Evolutionary conservation across 1,140 invertebrate species (phyloP).

Genomic region (Chionoecetes opilio): DNA sequence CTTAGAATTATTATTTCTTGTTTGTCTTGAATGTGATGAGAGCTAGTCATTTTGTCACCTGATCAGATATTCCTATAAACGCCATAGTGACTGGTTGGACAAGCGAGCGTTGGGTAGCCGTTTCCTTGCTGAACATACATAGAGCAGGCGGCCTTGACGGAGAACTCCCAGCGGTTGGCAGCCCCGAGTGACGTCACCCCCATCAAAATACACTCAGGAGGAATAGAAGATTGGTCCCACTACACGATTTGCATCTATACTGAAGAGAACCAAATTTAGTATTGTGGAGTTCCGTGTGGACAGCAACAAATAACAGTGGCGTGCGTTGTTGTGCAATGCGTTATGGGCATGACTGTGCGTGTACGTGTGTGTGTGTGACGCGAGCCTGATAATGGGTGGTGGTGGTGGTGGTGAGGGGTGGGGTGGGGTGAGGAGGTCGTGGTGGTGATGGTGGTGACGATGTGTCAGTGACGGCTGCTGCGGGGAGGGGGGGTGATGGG

Average conservation of each 20-base stretch:
- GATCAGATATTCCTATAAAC: background rate
- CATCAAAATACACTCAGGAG: slow-evolving; percentile 6
- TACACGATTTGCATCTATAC: background rate
- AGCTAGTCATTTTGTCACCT: background rate
- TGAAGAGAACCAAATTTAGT: background rate
- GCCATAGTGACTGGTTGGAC: background rate
- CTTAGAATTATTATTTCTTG: no score
- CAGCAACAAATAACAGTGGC: background rate
- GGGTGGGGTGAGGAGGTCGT: background rate
- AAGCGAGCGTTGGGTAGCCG: background rate
- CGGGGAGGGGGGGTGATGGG: background rate
- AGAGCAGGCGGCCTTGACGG: slow-evolving; percentile 13
- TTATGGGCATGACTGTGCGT: background rate
- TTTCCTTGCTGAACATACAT: background rate
- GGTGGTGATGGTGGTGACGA: background rate
- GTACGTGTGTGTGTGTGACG: background rate
- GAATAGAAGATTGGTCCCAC: background rate
- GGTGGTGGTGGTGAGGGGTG: background rate
- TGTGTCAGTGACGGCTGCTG: background rate
- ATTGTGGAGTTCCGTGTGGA: background rate
- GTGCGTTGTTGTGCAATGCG: background rate
- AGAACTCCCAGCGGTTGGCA: slow-evolving; percentile 14
- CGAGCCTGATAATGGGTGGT: background rate
- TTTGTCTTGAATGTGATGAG: no score
- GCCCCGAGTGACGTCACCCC: background rate